Evolutionary conservation across 2,113 vertebrate genomes (phyloP).

Genomic region (Dinomys branickii): DNA sequence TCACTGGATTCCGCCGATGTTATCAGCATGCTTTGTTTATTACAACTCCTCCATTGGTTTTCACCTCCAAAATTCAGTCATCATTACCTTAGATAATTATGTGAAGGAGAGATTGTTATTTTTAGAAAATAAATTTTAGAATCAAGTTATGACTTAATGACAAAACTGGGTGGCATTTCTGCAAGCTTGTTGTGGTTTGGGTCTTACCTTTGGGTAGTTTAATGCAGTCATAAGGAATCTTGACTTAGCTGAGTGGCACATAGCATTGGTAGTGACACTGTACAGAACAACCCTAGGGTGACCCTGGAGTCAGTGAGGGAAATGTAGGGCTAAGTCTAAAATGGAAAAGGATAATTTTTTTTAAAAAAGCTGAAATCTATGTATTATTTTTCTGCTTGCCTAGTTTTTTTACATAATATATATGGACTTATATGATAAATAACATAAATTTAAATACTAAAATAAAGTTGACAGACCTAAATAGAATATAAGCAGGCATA

Average conservation of each 20-base stretch:
- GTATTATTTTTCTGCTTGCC: neutral
- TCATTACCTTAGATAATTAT: neutral
- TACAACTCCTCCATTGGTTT: neutral
- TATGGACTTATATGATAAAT: neutral
- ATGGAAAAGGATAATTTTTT: neutral
- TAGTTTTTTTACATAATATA: constrained; percentile 33
- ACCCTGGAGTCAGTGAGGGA: neutral
- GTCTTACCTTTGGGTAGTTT: neutral
- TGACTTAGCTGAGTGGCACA: neutral
- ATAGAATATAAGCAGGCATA: neutral
- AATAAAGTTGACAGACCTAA: constrained; percentile 6
- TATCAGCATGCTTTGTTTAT: neutral
- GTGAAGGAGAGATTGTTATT: neutral
- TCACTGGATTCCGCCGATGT: neutral
- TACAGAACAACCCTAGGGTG: neutral
- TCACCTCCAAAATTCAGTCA: neutral
- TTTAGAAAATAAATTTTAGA: neutral
- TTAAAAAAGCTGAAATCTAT: neutral
- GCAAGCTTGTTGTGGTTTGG: neutral
- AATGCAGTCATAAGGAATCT: neutral
- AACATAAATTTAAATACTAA: neutral
- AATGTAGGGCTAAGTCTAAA: neutral
- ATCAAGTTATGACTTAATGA: neutral
- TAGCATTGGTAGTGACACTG: neutral
- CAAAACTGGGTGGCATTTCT: neutral